phyloP scores from a whole-genome alignment of 2,888 invertebrate species.

The Agonopterix arenella region DNA sequence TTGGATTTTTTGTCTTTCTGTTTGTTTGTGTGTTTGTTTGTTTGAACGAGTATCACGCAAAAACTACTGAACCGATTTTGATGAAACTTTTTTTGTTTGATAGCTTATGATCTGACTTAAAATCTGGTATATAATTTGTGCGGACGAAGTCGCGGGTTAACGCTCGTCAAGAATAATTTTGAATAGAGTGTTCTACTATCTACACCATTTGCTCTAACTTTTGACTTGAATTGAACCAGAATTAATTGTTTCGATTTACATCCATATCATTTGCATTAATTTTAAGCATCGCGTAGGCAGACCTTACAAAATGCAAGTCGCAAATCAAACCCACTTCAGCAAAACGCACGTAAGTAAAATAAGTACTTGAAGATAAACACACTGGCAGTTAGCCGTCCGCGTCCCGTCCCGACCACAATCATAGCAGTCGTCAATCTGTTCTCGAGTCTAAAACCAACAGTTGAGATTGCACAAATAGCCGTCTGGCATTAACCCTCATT shows the following conservation, averaged over 20 bases:
- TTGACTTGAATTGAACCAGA: conserved; percentile 1
- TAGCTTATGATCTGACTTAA: too few relatives aligned
- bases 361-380: conserved; percentile 34
- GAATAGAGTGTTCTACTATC: too few relatives aligned
- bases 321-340: conserved; percentile 55
- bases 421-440: conserved; percentile 54
- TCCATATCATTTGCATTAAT: conserved; percentile 37
- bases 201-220: too few relatives aligned
- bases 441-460: conserved; percentile 60
- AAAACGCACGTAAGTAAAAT: conserved; percentile 33
- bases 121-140: too few relatives aligned
- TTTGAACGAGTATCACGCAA: too few relatives aligned
- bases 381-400: conserved; percentile 29
- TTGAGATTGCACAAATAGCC: conserved; percentile 67
- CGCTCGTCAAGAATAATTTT: too few relatives aligned
- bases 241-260: conserved; percentile 42
- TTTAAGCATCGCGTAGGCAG: conserved; percentile 40
- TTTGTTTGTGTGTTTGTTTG: too few relatives aligned
- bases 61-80: too few relatives aligned
- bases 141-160: too few relatives aligned
- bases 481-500: conserved; percentile 65
- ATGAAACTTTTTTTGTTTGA: too few relatives aligned
- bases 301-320: conserved; percentile 31
- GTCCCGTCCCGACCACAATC: conserved; percentile 41
- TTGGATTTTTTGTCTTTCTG: too few relatives aligned